These are phyloP conservation scores for Rhincodon typus DNA, from an alignment of 2,797 vertebrate genomes.

Conservation along the genomic window DNA sequence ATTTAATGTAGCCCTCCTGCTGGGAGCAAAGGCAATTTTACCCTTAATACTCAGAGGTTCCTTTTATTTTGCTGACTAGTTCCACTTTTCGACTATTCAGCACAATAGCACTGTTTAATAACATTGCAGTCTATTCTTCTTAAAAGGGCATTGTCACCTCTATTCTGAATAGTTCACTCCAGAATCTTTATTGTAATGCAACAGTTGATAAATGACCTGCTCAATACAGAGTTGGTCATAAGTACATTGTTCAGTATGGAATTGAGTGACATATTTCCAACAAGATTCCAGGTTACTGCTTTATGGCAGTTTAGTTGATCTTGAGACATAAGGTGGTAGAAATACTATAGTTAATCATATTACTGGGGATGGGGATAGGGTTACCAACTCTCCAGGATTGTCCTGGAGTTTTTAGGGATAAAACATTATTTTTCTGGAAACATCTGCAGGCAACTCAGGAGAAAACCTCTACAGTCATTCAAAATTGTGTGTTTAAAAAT, in stretches of 20 bases:
- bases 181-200: neutral
- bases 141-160: neutral
- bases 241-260: neutral
- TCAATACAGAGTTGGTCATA: neutral
- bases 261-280: neutral
- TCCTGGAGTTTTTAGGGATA: neutral
- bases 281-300: neutral
- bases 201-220: neutral
- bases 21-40: slow-evolving; percentile 25
- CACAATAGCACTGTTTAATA: neutral
- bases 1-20: slow-evolving; percentile 18
- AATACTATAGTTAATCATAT: neutral
- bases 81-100: slow-evolving; percentile 11
- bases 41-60: slow-evolving; percentile 17
- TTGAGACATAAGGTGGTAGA: too few relatives aligned
- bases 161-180: neutral
- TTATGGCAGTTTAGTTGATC: neutral
- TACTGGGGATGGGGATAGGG: neutral
- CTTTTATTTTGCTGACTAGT: slow-evolving; percentile 24
- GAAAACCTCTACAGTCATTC: neutral
- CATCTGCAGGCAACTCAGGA: neutral
- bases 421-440: neutral
- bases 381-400: neutral
- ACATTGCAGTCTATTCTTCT: slow-evolving; percentile 30
- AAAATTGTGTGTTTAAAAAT: neutral